Conservation (phyloP, 2,113 vertebrate genomes). For the Hemiscyllium ocellatum region DNA sequence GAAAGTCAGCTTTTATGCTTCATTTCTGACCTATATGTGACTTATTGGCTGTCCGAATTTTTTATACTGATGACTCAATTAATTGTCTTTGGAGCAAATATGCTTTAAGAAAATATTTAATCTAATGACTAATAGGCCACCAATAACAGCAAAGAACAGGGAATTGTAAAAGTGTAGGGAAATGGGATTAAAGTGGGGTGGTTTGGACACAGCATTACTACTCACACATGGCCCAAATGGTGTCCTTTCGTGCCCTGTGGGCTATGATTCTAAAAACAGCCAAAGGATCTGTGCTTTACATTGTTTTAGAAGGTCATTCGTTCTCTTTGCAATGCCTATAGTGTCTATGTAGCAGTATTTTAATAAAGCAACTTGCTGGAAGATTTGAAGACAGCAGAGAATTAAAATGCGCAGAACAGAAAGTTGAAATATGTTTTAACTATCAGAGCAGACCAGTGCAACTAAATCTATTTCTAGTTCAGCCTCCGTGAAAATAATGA, state of each 20-base stretch:
- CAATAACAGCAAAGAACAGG: background rate
- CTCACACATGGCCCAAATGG: background rate
- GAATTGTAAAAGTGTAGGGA: background rate
- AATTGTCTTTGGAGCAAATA: background rate
- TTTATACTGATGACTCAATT: background rate
- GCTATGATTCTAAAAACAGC: background rate
- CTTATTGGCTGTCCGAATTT: background rate
- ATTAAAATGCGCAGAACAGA: background rate
- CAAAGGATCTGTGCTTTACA: background rate
- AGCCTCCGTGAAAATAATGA: background rate
- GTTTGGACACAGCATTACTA: background rate
- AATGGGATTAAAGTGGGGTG: background rate
- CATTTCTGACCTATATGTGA: background rate
- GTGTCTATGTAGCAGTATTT: background rate
- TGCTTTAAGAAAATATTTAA: conserved; percentile 20
- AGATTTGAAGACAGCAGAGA: background rate
- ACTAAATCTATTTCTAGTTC: background rate
- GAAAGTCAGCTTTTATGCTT: background rate
- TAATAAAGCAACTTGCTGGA: background rate
- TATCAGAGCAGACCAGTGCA: background rate
- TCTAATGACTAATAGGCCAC: conserved; percentile 1
- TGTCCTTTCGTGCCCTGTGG: background rate
- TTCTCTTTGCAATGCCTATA: background rate
- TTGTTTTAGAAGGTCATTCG: background rate
- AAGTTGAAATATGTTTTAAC: background rate